Conservation (phyloP, 2,888 invertebrate genomes). For the Julus scanicus region DNA sequence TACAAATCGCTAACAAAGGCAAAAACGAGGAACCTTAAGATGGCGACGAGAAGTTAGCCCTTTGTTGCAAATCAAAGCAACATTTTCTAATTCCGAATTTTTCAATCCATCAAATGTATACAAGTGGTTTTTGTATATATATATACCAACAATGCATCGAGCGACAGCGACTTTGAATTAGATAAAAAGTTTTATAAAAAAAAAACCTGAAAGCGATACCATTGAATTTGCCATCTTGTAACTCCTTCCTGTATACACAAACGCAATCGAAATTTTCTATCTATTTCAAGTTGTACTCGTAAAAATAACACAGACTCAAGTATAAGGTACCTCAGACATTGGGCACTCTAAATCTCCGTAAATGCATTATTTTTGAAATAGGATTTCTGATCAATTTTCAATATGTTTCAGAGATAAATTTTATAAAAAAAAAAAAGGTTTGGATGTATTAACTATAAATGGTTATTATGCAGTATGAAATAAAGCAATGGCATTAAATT, state of each 20-base stretch:
- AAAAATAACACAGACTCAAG: background rate
- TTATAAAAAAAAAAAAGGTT: no score
- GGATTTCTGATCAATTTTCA: no score
- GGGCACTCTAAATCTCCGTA: background rate
- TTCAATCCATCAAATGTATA: slow-evolving; percentile 8
- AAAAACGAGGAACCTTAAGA: background rate
- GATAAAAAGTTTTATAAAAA: background rate
- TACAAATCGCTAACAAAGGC: background rate
- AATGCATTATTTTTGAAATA: background rate
- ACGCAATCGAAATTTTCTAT: slow-evolving; percentile 19
- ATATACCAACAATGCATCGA: background rate
- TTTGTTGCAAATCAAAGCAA: background rate
- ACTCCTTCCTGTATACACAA: slow-evolving; percentile 1
- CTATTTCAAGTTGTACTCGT: background rate
- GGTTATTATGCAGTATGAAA: no score
- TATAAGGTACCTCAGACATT: background rate
- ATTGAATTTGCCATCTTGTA: background rate
- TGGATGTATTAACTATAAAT: no score
- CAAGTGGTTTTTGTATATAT: background rate
- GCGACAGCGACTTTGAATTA: slow-evolving; percentile 7
- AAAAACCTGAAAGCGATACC: slow-evolving; percentile 2
- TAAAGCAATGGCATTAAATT: no score
- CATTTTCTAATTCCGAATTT: background rate
- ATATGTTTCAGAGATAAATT: no score
- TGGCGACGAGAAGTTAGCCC: background rate